Base-by-base conservation (phyloP, 2,797 vertebrate genomes). In the Catamblyrhynchus diadema region DNA sequence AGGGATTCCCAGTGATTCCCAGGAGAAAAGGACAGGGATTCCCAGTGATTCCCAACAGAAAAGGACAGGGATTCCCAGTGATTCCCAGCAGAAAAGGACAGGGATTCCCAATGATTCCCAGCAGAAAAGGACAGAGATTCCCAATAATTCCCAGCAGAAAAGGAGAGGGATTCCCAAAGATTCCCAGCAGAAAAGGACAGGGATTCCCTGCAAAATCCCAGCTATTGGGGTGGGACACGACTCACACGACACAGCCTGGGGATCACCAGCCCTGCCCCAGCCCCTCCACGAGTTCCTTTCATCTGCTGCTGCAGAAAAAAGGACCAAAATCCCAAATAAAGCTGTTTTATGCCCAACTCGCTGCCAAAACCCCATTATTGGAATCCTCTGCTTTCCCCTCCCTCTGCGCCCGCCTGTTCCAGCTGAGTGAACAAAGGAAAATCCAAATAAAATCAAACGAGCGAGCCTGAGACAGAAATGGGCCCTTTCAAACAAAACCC, bases 371-470 rank as follows among this genome's bases (percentile, higher is more conserved):
- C 59, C 86, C 82, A 56, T 90, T 62, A 88, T 45, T 62, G 82
- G 73, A 5, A 6, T 75, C 44, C 81, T 81, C 51, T 22, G 88
- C 81, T 42, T 66, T 64, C 81, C 73, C 84, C 90, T 94, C 90
- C 90, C 80, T 93, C 69, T 33, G 87, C 0, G n/a, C 60, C 80
- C 60, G 65, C 90, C 84, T 81, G 93, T 88, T 96, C 94, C 93
- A 93, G 82, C 82, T 54, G 92, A 92, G 67, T 21, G 94, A 81
- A 71, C 88, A 71, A 91, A 94, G 75, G 62, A 84, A 91, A 91
- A 92, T 56, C 64, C 80, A 44, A 92, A 86, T 54, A 56, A 92
- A 95, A 90, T 64, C 69, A 54, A 69, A 88, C 48, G 73, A 71
- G 39, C 1, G 30, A 62, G 83, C 27, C 57, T 0, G 8, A 56